These are phyloP conservation scores for Octopus sinensis DNA, from an alignment of 1,140 invertebrate genomes.

Conservation along the genomic window DNA sequence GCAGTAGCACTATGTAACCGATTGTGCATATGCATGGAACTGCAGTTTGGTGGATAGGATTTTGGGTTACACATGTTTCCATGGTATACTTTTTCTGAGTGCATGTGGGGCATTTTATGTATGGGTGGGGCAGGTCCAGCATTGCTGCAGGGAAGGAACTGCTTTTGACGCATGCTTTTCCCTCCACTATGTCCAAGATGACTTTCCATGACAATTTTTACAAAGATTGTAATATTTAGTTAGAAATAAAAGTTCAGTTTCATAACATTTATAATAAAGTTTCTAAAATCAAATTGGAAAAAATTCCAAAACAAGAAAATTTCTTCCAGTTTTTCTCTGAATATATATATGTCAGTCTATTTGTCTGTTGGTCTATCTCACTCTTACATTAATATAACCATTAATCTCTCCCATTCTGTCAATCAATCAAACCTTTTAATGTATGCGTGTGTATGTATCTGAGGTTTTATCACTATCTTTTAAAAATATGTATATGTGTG, in stretches of 20 bases:
- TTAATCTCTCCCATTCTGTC: no score
- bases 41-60: background rate
- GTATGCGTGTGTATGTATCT: no score
- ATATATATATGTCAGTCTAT: no score
- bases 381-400: no score
- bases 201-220: background rate
- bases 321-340: background rate
- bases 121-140: background rate
- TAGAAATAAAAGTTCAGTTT: background rate
- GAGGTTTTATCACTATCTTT: no score
- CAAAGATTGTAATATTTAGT: no score
- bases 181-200: background rate
- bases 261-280: conserved; percentile 6
- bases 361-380: no score
- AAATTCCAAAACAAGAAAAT: background rate
- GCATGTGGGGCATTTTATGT: background rate
- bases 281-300: background rate
- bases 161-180: background rate
- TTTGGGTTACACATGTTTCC: background rate
- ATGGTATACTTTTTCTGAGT: background rate
- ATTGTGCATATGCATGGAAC: background rate
- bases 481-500: no score
- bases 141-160: background rate
- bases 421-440: no score
- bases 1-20: background rate